Percentiles rank a stretch among this genome's conserved stretches.
Evolutionary conservation across 1,140 invertebrate genomes (phyloP).

Genomic region (Pseudomyrmex flavicornis): DNA sequence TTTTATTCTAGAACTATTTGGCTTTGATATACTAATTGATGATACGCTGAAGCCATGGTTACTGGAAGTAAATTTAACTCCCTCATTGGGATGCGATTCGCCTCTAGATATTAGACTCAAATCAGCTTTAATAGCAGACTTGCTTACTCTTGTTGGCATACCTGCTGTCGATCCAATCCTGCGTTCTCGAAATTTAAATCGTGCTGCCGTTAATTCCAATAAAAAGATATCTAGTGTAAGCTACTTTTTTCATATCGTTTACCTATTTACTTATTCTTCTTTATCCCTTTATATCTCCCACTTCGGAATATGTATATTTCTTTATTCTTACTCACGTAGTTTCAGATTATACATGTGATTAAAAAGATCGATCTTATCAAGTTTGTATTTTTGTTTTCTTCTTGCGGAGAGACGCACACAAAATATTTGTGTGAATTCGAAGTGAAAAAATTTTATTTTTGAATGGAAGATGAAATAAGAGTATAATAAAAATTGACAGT

Average conservation of each 20-base stretch:
- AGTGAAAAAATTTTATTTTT: not conserved
- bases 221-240: slow-evolving; percentile 79
- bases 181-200: slow-evolving; percentile 83
- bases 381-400: not conserved
- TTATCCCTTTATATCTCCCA: not conserved
- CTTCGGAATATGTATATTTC: not conserved
- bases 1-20: slow-evolving; percentile 93
- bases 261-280: not conserved
- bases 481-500: not conserved
- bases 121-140: slow-evolving; percentile 94
- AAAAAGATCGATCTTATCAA: not conserved
- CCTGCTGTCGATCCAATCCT: slow-evolving; percentile 91
- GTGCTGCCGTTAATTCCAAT: slow-evolving; percentile 72
- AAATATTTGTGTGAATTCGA: slow-evolving; percentile 8
- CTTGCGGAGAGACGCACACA: not conserved
- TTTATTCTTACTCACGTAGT: not conserved
- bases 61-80: slow-evolving; percentile 96
- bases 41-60: slow-evolving; percentile 96
- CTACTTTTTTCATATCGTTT: slow-evolving; percentile 25
- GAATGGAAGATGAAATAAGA: not conserved
- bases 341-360: not conserved
- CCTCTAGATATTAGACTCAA: slow-evolving; percentile 97
- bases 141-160: slow-evolving; percentile 95
- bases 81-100: slow-evolving; percentile 96
- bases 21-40: slow-evolving; percentile 98